Evolutionary conservation across 2,888 invertebrate genomes (phyloP), one percentile per base, ranked within the genome.

Genomic region (Lordiphosa fenestrarum): DNA sequence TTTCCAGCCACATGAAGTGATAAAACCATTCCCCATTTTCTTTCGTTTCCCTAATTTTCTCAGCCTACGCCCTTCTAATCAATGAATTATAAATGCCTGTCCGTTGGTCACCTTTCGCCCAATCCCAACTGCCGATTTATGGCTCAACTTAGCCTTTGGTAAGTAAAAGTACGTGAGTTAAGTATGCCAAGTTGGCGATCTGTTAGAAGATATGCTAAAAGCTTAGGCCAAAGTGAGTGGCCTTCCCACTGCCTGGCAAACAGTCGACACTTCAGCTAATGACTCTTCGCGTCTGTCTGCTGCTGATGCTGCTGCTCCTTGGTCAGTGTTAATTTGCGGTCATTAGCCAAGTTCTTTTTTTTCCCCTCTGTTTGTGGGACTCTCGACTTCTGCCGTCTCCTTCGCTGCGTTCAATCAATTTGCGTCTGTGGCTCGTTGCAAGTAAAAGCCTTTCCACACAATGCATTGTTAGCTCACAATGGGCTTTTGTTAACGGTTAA

Each of bases 131-230:
- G 35, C 63, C 65, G 50, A 63, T 63, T 63, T 65, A 65, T 65
- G 63, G 63, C 50, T 49, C 63, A 63, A 63, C 50, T 65, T 63
- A 62, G 65, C 56, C 41, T 40, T 62, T 36, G 44, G 48, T 42
- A 35, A 53, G 54, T 35, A 53, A 61, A 47, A 30, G 55, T 9
- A 38, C 65, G 70, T 58, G 54, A 64, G 64, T 74, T 68, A 65
- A 71, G 69, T 75, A 74, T 74, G 75, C 71, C 65, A 69, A 62
- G 58, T 59, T 72, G 56, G 62, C 82, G 75, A 77, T 82, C 75
- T 74, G 71, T 78, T 78, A 69, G 75, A 63, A 75, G 80, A 82
- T 74, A 75, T 82, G 80, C 83, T 82, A 75, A 75, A 82, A 75
- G 75, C 80, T 72, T 72, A 64, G 57, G 9, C 65, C 46, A 65